A percentile compares a stretch with the other conserved stretches of the same genome.
phyloP scores from a whole-genome alignment of 2,113 vertebrate genomes.

The Cryptomyrus ogoouensis region DNA sequence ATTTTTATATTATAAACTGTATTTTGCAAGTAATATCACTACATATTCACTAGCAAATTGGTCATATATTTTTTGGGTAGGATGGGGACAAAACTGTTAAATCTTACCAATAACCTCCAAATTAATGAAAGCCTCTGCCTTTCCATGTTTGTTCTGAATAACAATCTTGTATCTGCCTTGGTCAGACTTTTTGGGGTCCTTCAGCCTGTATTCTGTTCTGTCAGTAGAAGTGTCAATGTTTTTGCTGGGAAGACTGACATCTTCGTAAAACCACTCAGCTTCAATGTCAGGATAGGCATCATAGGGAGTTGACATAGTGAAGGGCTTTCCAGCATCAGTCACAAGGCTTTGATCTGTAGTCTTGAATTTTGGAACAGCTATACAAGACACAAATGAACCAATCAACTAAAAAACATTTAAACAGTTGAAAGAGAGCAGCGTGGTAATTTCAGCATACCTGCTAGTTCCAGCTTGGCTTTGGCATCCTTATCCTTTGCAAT shows the following conservation, averaged over 20 bases:
- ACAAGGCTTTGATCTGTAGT: conserved; percentile 84
- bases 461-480: conserved; percentile 90
- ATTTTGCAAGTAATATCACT: not conserved
- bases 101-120: conserved; percentile 85
- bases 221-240: conserved; percentile 78
- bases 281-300: conserved; percentile 87
- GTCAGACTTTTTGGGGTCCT: conserved; percentile 79
- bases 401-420: not conserved
- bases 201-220: conserved; percentile 78
- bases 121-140: conserved; percentile 86
- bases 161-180: conserved; percentile 81
- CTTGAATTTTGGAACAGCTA: conserved; percentile 88
- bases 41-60: not conserved
- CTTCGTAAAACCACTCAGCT: conserved; percentile 83
- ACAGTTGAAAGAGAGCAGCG: not conserved
- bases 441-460: conserved; percentile 62
- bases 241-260: conserved; percentile 67
- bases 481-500: conserved; percentile 95
- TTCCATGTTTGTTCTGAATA: conserved; percentile 89
- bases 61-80: not conserved
- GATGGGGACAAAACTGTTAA: not conserved
- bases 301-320: conserved; percentile 85
- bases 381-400: conserved; percentile 19
- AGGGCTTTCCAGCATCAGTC: conserved; percentile 85
- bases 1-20: not conserved